These are phyloP conservation scores for Noctua janthina DNA, from an alignment of 2,888 invertebrate genomes.

Conservation along the genomic window DNA sequence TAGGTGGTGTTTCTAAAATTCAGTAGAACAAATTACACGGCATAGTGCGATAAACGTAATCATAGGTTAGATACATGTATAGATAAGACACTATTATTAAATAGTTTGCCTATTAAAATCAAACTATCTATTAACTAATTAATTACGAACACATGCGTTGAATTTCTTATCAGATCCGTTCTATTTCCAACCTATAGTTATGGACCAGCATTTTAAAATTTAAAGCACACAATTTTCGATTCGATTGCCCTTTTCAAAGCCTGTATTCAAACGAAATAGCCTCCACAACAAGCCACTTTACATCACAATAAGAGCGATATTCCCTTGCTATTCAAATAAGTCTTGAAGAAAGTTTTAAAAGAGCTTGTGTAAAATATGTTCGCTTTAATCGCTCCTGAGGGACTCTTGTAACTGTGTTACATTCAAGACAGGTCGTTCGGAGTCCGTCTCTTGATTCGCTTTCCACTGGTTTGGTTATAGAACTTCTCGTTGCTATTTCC, in stretches of 20 bases:
- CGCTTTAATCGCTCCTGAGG: conserved; percentile 40
- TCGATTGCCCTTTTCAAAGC: conserved; percentile 13
- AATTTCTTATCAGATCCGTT: conserved; percentile 2
- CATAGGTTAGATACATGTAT: conserved; percentile 9
- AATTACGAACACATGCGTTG: not conserved
- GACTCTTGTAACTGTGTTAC: conserved; percentile 12
- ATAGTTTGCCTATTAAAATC: conserved; percentile 1
- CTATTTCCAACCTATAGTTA: not conserved
- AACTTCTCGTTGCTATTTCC: conserved; percentile 46
- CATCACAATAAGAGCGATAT: conserved; percentile 39
- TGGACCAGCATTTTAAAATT: not conserved
- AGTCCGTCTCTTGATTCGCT: conserved; percentile 46
- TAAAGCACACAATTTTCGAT: not conserved
- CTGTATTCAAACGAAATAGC: conserved; percentile 19
- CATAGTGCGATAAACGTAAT: conserved; percentile 37
- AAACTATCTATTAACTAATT: not conserved
- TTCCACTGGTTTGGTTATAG: conserved; percentile 51
- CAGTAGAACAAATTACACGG: conserved; percentile 15
- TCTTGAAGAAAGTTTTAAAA: conserved; percentile 38
- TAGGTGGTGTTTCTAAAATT: conserved; percentile 20
- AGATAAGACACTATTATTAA: conserved; percentile 15
- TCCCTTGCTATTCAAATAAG: conserved; percentile 15
- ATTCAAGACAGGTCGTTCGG: conserved; percentile 43
- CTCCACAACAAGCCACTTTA: conserved; percentile 27
- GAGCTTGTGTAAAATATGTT: conserved; percentile 44